Base-by-base conservation (phyloP, 2,797 vertebrate genomes). In the Myripristis murdjan region DNA sequence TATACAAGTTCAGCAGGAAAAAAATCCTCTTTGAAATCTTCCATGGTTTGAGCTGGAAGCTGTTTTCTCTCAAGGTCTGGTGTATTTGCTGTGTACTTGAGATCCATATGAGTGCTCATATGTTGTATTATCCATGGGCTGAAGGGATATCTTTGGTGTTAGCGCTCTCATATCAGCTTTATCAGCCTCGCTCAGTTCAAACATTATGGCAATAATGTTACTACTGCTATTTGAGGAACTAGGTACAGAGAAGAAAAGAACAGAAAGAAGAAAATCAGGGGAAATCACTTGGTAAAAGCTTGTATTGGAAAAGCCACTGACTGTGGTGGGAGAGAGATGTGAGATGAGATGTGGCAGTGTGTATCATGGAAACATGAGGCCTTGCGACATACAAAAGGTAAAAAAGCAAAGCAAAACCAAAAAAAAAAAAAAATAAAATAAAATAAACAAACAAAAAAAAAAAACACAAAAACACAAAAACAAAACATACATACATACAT, bases 111-210 rank as follows among this genome's bases (percentile, higher is more conserved):
- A 57, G 18, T 10, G 37, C 44, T 68, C 54, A 55, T 48, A 48
- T 49, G 37, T 54, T 35, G 46, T 70, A 68, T 69, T 18, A 76
- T 80, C 60, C 39, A 28, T 46, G 66, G 60, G 77, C 55, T 14
- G 23, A 44, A 33, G 64, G 28, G 52, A 64, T 52, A 82, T 86
- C 62, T 65, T 66, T 26, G 43, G 55, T 63, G 76, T 88, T 82
- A 82, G 72, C 79, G 63, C 71, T 48, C 52, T 56, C 41, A 60
- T 77, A 76, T 75, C 62, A 81, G 54, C 64, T 58, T 33, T 28
- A 44, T 37, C 59, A 22, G 46, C 62, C 24, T 44, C 39, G 57
- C 70, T 74, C 44, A 56, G 47, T 47, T 44, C 54, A 73, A 57
- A 62, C 18, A 56, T 55, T 31, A 41, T 56, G 53, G 63, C 79